phyloP scores from a whole-genome alignment of 2,888 invertebrate genomes.

The Drosophila multiciliata region DNA sequence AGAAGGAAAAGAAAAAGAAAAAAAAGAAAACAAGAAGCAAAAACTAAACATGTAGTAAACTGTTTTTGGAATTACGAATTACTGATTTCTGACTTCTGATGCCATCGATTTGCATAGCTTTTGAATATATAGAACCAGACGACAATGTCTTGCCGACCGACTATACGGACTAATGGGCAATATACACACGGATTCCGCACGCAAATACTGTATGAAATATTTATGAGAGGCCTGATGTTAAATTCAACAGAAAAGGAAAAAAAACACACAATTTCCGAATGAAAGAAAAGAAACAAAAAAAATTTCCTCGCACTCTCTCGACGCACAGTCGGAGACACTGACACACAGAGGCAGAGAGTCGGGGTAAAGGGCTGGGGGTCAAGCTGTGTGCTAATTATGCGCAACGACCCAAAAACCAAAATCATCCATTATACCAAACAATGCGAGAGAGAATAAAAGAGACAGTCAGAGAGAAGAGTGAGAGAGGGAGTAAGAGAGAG shows the following conservation, averaged over 20 bases:
- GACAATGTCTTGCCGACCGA: conserved; percentile 24
- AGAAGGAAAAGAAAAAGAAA: not conserved
- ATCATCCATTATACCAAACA: conserved; percentile 3
- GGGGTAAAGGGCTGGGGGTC: conserved; percentile 41
- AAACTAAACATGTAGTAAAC: conserved; percentile 48
- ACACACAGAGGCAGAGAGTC: not conserved
- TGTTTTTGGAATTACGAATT: conserved; percentile 43
- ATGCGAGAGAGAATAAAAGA: not conserved
- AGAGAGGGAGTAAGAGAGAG: not conserved
- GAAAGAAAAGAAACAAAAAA: conserved; percentile 24
- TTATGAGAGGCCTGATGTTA: conserved; percentile 74
- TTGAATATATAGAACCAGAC: conserved; percentile 57
- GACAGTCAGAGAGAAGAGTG: not conserved
- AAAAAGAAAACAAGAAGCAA: conserved; percentile 3
- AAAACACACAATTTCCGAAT: conserved; percentile 3
- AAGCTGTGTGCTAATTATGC: conserved; percentile 52
- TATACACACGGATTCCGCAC: conserved; percentile 20
- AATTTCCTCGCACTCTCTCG: conserved; percentile 11
- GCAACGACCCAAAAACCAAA: conserved; percentile 27
- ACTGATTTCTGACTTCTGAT: conserved; percentile 62
- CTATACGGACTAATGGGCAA: conserved; percentile 8
- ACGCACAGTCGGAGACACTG: not conserved
- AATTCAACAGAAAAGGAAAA: conserved; percentile 61
- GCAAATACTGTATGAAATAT: conserved; percentile 68
- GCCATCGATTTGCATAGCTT: conserved; percentile 69